These are phyloP conservation scores for Cenopis cana DNA, from an alignment of 2,888 invertebrate genomes.

Conservation along the genomic window DNA sequence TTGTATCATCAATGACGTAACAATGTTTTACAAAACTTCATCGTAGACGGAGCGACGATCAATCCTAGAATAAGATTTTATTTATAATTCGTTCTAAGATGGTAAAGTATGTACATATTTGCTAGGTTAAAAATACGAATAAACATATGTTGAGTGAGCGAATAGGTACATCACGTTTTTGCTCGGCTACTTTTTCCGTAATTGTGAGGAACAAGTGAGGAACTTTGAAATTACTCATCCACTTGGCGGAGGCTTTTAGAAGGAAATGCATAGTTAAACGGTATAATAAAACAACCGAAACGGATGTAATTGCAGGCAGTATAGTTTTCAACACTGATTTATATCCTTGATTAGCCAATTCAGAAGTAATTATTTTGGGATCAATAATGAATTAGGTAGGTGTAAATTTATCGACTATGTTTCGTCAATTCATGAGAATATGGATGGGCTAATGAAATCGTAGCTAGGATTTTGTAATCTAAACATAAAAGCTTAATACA, in stretches of 20 bases:
- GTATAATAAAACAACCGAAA: constrained; percentile 15
- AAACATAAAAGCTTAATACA: background rate
- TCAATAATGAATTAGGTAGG: constrained; percentile 20
- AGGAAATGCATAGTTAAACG: constrained; percentile 17
- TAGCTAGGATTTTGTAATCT: background rate
- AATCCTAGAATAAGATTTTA: background rate
- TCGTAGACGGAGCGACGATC: background rate
- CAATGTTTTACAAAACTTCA: no score
- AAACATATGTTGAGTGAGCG: background rate
- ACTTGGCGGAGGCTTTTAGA: constrained; percentile 18
- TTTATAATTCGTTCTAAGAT: no score
- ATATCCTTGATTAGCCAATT: constrained; percentile 23
- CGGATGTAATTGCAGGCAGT: constrained; percentile 24
- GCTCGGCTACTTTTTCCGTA: background rate
- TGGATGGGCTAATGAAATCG: background rate
- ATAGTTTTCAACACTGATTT: constrained; percentile 24
- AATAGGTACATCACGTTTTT: constrained; percentile 7
- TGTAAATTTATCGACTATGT: constrained; percentile 8
- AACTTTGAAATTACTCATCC: constrained; percentile 21
- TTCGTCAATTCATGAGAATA: constrained; percentile 1
- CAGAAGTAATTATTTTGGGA: constrained; percentile 23
- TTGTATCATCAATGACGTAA: no score
- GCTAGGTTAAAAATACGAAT: background rate
- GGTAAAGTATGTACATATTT: no score
- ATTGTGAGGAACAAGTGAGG: constrained; percentile 20